Conservation (phyloP, 1,140 invertebrate genomes). For the Ceratina japonica region DNA sequence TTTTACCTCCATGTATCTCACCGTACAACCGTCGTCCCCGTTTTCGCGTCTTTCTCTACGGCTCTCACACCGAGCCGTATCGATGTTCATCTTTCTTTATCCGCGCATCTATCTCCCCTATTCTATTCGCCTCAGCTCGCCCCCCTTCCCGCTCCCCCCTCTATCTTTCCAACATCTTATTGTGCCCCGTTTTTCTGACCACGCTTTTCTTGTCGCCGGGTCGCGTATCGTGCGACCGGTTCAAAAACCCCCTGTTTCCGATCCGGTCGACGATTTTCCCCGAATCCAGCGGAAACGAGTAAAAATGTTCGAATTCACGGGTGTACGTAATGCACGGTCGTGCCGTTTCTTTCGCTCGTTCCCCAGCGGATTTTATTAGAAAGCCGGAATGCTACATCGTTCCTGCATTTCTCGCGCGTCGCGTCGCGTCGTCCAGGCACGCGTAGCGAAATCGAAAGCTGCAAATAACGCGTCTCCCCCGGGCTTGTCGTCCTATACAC, state of each 20-base stretch:
- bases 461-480: not conserved
- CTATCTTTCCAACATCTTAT: constrained; percentile 34
- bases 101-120: constrained; percentile 39
- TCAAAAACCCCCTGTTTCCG: not conserved
- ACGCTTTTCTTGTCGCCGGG: constrained; percentile 5
- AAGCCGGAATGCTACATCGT: not conserved
- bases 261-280: too few species aligned
- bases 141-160: not conserved
- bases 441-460: constrained; percentile 28
- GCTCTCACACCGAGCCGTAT: constrained; percentile 16
- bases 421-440: not conserved
- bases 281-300: not conserved
- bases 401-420: constrained; percentile 9
- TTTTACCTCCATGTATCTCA: constrained; percentile 49
- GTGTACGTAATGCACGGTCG: too few species aligned
- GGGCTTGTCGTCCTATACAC: not conserved
- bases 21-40: constrained; percentile 10
- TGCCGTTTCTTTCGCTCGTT: not conserved
- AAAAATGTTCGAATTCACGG: not conserved
- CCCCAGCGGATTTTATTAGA: constrained; percentile 24
- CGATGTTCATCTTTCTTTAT: constrained; percentile 46
- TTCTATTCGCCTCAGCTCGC: not conserved
- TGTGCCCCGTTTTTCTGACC: constrained; percentile 25
- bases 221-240: not conserved
- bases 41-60: not conserved